Evolutionary conservation across 1,140 invertebrate species (phyloP).

Genomic region (Papilio helenus): DNA sequence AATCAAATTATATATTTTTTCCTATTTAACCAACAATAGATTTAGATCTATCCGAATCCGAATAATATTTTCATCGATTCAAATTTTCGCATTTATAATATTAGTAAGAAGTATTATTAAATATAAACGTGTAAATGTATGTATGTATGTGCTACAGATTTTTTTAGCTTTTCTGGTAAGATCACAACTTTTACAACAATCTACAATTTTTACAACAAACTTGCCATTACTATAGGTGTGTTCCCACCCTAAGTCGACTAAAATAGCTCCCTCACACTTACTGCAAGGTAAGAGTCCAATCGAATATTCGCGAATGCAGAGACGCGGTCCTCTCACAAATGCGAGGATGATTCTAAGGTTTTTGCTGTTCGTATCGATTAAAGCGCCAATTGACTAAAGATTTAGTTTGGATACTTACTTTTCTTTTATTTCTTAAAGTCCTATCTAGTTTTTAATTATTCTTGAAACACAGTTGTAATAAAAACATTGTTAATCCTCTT

Average conservation of each 20-base stretch:
- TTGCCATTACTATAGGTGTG: constrained; percentile 46
- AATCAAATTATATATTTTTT: too few relatives aligned
- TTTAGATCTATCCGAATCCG: too few relatives aligned
- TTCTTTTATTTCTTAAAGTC: not conserved
- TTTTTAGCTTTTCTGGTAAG: not conserved
- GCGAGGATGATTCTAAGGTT: constrained; percentile 27
- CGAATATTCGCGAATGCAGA: constrained; percentile 58
- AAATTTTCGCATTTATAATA: too few relatives aligned
- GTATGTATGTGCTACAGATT: not conserved
- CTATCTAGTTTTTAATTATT: not conserved
- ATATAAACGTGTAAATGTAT: too few relatives aligned
- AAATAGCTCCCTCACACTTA: constrained; percentile 71
- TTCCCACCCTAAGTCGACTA: constrained; percentile 56
- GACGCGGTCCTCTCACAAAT: constrained; percentile 38
- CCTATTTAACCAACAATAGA: too few relatives aligned
- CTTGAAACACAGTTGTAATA: not conserved
- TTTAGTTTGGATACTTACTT: not conserved
- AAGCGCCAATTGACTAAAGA: not conserved
- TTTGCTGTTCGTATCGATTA: constrained; percentile 15
- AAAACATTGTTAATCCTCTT: not conserved
- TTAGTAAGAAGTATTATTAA: too few relatives aligned
- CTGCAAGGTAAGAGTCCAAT: constrained; percentile 61
- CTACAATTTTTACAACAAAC: not conserved
- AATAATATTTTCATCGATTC: too few relatives aligned
- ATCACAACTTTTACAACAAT: not conserved